phyloP scores from a whole-genome alignment of 2,113 vertebrate genomes.

The Daphoenositta chrysoptera region DNA sequence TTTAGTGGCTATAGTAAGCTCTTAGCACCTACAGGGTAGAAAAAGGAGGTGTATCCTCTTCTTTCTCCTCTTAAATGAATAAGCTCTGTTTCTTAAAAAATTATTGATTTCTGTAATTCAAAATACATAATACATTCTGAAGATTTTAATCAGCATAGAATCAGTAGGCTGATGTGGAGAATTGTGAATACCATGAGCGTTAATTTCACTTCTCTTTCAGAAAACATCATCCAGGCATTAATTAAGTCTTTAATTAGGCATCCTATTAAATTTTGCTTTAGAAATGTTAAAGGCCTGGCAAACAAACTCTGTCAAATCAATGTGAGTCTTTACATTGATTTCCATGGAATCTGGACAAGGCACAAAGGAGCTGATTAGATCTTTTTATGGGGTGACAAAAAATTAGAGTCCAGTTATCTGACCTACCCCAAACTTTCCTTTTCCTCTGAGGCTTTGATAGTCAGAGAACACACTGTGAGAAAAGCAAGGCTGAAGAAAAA shows the following conservation, averaged over 20 bases:
- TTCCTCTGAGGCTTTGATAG: not conserved
- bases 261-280: not conserved
- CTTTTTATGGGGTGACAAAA: not conserved
- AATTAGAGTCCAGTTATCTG: not conserved
- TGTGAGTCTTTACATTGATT: not conserved
- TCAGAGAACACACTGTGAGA: not conserved
- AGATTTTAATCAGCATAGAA: not conserved
- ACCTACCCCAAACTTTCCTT: not conserved
- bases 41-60: not conserved
- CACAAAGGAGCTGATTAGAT: not conserved
- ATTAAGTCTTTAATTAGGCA: slow-evolving; percentile 20
- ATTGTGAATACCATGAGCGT: not conserved
- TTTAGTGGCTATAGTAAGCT: not conserved
- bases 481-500: not conserved
- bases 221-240: not conserved
- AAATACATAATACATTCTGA: not conserved
- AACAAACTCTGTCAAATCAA: not conserved
- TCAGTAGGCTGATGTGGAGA: not conserved
- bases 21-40: not conserved
- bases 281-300: not conserved
- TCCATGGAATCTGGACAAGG: not conserved
- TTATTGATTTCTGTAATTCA: not conserved
- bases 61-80: not conserved
- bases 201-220: not conserved
- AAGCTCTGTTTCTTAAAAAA: not conserved